Percentiles rank a stretch among this genome's conserved stretches.
Conservation (phyloP, 2,113 vertebrate species). For the Sphyrna mokarran region DNA sequence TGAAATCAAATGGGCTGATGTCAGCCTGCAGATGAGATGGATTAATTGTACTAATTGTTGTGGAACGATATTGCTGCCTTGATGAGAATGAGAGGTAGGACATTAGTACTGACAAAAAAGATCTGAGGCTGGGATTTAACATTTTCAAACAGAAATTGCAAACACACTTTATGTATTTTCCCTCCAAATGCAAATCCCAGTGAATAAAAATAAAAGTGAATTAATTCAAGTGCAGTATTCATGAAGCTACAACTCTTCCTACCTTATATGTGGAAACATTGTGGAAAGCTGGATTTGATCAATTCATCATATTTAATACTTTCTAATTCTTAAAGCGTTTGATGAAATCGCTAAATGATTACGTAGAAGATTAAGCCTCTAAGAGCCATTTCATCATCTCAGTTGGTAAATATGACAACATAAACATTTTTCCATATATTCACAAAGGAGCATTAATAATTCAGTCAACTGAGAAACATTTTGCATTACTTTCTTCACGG, state of each 20-base stretch:
- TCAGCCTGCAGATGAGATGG: conserved; percentile 16
- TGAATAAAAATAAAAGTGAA: not conserved
- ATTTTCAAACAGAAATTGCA: conserved; percentile 40
- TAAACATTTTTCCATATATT: not conserved
- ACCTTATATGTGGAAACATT: not conserved
- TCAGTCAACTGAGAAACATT: conserved; percentile 5
- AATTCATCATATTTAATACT: not conserved
- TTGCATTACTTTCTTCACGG: not conserved
- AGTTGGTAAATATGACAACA: conserved; percentile 40
- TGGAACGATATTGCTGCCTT: conserved; percentile 41
- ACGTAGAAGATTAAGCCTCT: not conserved
- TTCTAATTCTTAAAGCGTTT: not conserved
- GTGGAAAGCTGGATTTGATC: not conserved
- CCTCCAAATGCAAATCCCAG: not conserved
- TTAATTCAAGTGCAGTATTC: not conserved
- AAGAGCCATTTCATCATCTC: conserved; percentile 37
- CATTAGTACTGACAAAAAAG: conserved; percentile 40
- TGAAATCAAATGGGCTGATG: not conserved
- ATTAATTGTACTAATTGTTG: conserved; percentile 40
- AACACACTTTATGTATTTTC: not conserved
- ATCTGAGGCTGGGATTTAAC: conserved; percentile 41
- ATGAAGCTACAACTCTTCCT: not conserved
- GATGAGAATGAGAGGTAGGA: conserved; percentile 38
- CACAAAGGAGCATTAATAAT: conserved; percentile 30
- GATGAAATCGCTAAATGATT: not conserved